These are phyloP conservation scores for Beroe ovata DNA, from an alignment of 37 sponge, comb jelly and placozoan species.

Conservation along the genomic window DNA sequence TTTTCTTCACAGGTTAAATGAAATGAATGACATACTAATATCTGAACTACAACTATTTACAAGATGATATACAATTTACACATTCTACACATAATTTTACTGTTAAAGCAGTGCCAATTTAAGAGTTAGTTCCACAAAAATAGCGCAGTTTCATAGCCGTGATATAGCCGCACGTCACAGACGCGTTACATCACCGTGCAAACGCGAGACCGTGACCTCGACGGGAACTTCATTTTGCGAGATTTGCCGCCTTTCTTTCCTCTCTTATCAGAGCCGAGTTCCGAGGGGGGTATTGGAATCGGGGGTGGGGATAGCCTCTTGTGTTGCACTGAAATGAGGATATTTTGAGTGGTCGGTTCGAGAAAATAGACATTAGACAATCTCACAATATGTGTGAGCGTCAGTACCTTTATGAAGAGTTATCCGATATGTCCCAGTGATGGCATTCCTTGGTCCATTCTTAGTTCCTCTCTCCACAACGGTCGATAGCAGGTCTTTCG, in stretches of 20 bases:
- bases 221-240: slow-evolving; percentile 16
- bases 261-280: not conserved
- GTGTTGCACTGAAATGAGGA: not conserved
- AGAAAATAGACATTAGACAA: not conserved
- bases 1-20: no score
- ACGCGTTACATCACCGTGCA: slow-evolving; percentile 45
- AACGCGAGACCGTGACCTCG: not conserved
- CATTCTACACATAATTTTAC: no score
- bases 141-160: no score
- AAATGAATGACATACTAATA: no score
- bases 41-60: no score
- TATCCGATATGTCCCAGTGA: slow-evolving; percentile 73
- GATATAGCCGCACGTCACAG: no score
- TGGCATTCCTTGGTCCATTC: slow-evolving; percentile 68
- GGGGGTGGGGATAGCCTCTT: slow-evolving; percentile 45
- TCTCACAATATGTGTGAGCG: no score
- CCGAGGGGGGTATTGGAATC: not conserved
- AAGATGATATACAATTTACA: no score
- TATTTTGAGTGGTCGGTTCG: not conserved
- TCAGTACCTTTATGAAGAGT: slow-evolving; percentile 66
- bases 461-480: slow-evolving; percentile 48
- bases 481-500: not conserved
- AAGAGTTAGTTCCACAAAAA: no score
- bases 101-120: no score
- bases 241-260: not conserved